Evolutionary conservation across 1,140 invertebrate genomes (phyloP), one percentile per base, ranked within the genome.

Genomic region (Kradibia gibbosae): DNA sequence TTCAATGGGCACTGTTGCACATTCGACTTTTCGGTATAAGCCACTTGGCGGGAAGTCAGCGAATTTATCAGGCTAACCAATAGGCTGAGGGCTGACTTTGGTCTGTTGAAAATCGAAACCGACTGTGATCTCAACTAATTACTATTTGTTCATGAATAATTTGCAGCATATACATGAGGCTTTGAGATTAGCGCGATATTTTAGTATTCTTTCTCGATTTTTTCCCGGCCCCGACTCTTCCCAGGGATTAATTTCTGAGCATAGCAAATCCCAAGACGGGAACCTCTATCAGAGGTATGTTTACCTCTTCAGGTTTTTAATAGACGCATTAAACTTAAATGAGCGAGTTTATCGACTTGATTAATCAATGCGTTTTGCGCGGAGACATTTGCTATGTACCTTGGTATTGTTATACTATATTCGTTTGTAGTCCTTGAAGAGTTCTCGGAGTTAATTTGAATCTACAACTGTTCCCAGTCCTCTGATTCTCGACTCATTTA

Each of bases 301-400:
- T 73, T 65, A 74, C 78, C 78, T 71, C 78, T 42, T 60, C 60
- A 67, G 71, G 39, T 55, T 48, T 31, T 81, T 81, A 81, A 81
- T 67, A 48, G 72, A 1, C 57, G 79, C 31, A 70, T 75, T 75
- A 81, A 53, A 31, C 71, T 65, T 65, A 65, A 53, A 65, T 34
- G 62, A 20, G 50, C 25, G 50, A 20, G n/a, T 81, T 81, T 81
- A 81, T 81, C 50, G 72, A 25, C 48, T 28, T n/a, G 72, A 81
- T 81, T 81, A 76, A 75, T 81, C 79, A 62, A 81, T 55, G 45
- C 50, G 57, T 78, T 78, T 71, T n/a, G 50, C 67, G 67, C n/a
- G 36, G 10, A n/a, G 28, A 53, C 45, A 17, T 10, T 73, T 1
- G 11, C n/a, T 15, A 4, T 36, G 31, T 11, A 36, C 1, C 2